Base-by-base conservation (phyloP, 2,797 vertebrate genomes). In the Sebastes itinus region DNA sequence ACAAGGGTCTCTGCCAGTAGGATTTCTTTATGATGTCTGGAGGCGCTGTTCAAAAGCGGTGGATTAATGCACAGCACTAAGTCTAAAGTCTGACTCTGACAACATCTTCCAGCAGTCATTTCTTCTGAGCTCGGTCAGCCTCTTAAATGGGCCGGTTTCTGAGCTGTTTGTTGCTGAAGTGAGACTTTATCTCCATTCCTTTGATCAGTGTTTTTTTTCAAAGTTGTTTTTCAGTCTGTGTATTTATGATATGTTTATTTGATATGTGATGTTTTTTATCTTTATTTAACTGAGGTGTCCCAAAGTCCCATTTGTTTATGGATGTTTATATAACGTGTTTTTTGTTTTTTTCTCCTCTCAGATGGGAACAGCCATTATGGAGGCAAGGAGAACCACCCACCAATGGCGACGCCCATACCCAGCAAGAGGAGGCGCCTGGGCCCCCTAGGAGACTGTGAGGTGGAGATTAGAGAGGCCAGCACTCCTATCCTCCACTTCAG, bases 331-430 rank as follows among this genome's bases (percentile, higher is more conserved):
- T 76, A 67, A 81, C 9, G 1, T 23, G 18, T n/a, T 5, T 75
- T 75, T 68, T 68, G 77, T 18, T 30, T 16, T 35, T 60, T 12
- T 3, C 3, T 28, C 5, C 2, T 74, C 71, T 73, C 89, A 96
- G 95, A 91, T 85, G 85, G 30, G 38, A 61, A 76, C 75, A 74
- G 76, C 65, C 56, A 32, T 64, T 65, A 61, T 4, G 75, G 38
- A 85, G 89, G 83, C 30, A 95, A 94, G 64, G 95, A 96, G 86
- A 96, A 95, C 90, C 72, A 82, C 85, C 86, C 81, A 33, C 81
- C 78, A 22, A 7, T 38, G 18, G 14, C 35, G 56, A 84, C 81
- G 1, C 89, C 94, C 35, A 80, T 88, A 28, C 78, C 84, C 71
- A 89, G 75, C 20, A 96, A 95, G 89, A 94, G 90, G 84, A 92